phyloP scores from a whole-genome alignment of 2,797 vertebrate species.

The Phyllotis vaccarum region DNA sequence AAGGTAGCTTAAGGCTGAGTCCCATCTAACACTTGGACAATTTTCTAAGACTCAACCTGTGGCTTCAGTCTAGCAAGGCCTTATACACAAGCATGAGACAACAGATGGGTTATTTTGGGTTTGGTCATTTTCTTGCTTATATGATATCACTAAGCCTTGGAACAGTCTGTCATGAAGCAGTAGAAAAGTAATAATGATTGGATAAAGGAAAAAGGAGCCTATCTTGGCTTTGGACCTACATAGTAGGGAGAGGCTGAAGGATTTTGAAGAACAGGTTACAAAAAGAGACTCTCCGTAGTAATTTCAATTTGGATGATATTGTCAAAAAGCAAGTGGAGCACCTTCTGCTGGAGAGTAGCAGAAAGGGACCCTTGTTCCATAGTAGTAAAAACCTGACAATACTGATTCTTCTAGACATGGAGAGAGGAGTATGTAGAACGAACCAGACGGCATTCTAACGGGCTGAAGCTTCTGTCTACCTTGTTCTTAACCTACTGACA shows the following conservation, averaged over 20 bases:
- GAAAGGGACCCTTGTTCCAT: neutral
- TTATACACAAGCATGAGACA: neutral
- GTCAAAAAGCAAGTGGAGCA: constrained; percentile 8
- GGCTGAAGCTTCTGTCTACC: neutral
- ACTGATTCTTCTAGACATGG: neutral
- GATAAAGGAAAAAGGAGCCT: neutral
- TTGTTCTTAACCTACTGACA: neutral
- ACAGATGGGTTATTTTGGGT: neutral
- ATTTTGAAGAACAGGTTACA: constrained; percentile 8
- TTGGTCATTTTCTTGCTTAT: neutral
- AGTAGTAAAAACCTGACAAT: constrained; percentile 11
- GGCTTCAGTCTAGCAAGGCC: neutral
- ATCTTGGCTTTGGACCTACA: neutral
- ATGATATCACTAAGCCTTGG: constrained; percentile 21
- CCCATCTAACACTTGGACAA: neutral
- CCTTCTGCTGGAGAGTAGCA: neutral
- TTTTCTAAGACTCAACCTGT: neutral
- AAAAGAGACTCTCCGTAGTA: constrained; percentile 22
- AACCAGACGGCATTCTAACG: neutral
- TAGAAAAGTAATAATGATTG: constrained; percentile 18
- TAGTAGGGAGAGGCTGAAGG: neutral
- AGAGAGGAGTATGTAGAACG: neutral
- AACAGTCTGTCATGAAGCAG: neutral
- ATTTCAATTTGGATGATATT: constrained; percentile 8
- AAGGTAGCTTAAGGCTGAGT: neutral